Evolutionary conservation across 1,140 invertebrate species (phyloP).

Genomic region (Lepidurus arcticus): DNA sequence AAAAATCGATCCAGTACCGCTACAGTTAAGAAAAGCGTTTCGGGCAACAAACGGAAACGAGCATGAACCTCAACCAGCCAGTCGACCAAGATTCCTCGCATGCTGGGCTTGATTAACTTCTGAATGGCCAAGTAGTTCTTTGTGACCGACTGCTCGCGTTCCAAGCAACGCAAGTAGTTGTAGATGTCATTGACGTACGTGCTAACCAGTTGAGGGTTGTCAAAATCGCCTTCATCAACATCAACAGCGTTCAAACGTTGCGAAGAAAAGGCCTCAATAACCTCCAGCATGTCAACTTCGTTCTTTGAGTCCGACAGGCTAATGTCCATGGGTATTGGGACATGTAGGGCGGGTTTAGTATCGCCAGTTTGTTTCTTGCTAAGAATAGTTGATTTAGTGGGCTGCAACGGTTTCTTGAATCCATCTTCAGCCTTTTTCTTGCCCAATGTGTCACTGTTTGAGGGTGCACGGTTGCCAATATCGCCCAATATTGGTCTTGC

Average conservation of each 20-base stretch:
- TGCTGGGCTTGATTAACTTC: slow-evolving; percentile 66
- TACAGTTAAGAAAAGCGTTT: slow-evolving; percentile 85
- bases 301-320: slow-evolving; percentile 8
- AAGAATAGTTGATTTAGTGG: not conserved
- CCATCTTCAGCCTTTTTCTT: not conserved
- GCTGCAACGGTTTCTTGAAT: not conserved
- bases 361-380: not conserved
- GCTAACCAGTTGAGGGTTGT: slow-evolving; percentile 69
- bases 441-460: not conserved
- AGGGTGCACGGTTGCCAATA: not conserved
- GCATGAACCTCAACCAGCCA: slow-evolving; percentile 91
- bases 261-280: slow-evolving; percentile 27
- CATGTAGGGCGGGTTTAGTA: not conserved
- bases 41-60: slow-evolving; percentile 78
- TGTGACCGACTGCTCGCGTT: slow-evolving; percentile 57
- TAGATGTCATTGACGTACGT: slow-evolving; percentile 83
- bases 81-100: slow-evolving; percentile 82
- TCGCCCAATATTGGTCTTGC: not conserved
- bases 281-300: not conserved
- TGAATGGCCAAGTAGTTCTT: slow-evolving; percentile 56
- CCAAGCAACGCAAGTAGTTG: slow-evolving; percentile 64
- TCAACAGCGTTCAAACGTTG: slow-evolving; percentile 45
- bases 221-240: slow-evolving; percentile 67
- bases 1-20: slow-evolving; percentile 86
- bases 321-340: not conserved